A percentile compares a stretch with the other conserved stretches of the same genome.
These are phyloP conservation scores for Pseudomyrmex gracilis DNA, from an alignment of 1,140 invertebrate genomes.

Conservation along the genomic window DNA sequence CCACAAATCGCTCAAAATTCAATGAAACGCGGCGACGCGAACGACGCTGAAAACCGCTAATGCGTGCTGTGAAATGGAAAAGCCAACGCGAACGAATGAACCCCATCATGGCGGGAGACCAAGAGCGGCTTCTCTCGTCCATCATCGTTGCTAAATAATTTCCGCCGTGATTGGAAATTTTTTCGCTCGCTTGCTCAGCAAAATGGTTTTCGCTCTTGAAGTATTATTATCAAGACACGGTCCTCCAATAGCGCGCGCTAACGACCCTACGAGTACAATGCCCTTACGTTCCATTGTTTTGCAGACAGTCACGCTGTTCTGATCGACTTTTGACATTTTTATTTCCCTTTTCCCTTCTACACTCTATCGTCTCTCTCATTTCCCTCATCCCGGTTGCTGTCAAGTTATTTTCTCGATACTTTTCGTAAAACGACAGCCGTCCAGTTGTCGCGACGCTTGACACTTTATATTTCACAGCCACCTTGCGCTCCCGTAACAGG, in stretches of 20 bases:
- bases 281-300: constrained; percentile 40
- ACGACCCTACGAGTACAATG: constrained; percentile 43
- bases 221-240: constrained; percentile 33
- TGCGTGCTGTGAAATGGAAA: constrained; percentile 53
- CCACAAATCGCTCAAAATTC: constrained; percentile 51
- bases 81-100: constrained; percentile 33
- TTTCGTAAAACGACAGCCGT: constrained; percentile 28
- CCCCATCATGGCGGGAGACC: constrained; percentile 9
- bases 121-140: constrained; percentile 21
- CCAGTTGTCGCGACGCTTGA: constrained; percentile 15
- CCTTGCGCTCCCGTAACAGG: neutral
- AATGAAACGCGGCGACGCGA: constrained; percentile 20
- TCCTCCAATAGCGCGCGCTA: constrained; percentile 28
- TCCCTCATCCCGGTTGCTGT: neutral
- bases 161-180: constrained; percentile 53
- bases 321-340: constrained; percentile 50
- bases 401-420: constrained; percentile 41
- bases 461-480: constrained; percentile 53
- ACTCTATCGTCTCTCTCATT: neutral
- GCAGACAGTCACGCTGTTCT: neutral
- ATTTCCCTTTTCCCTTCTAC: too few relatives aligned
- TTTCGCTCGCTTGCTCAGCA: constrained; percentile 34
- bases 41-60: constrained; percentile 49
- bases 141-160: constrained; percentile 56
- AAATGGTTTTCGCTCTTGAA: constrained; percentile 49